Conservation (phyloP, 2,888 invertebrate genomes). For the Melinaea marsaeus region DNA sequence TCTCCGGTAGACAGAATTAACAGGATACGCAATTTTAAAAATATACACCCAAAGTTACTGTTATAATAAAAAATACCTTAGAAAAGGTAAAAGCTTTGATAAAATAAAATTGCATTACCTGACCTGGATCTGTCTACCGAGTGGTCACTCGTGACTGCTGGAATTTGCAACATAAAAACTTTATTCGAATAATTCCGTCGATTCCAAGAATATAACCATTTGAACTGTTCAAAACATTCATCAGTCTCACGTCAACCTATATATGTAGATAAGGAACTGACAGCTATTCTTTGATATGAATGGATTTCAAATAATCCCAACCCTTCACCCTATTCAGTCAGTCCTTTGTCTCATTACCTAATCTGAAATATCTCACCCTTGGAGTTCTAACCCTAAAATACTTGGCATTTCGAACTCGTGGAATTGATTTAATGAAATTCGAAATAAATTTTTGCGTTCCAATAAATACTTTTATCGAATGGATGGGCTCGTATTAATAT, state of each 20-base stretch:
- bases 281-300: conserved; percentile 5
- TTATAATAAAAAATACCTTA: neutral
- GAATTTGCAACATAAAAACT: neutral
- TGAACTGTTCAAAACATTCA: neutral
- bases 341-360: conserved; percentile 29
- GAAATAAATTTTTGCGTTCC: conserved; percentile 14
- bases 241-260: neutral
- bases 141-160: neutral
- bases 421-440: conserved; percentile 29
- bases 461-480: neutral
- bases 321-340: conserved; percentile 13
- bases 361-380: conserved; percentile 29
- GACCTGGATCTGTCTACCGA: neutral
- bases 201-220: neutral
- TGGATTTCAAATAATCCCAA: conserved; percentile 5
- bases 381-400: conserved; percentile 28
- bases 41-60: neutral
- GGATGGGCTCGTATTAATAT: neutral
- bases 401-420: conserved; percentile 23
- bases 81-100: neutral
- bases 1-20: too few species aligned
- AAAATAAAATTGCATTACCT: conserved; percentile 1
- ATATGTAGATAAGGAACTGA: neutral
- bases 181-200: neutral
- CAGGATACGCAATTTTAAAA: too few species aligned